These are phyloP conservation scores for Heliconius nattereri DNA, from an alignment of 1,140 invertebrate genomes.

Conservation along the genomic window DNA sequence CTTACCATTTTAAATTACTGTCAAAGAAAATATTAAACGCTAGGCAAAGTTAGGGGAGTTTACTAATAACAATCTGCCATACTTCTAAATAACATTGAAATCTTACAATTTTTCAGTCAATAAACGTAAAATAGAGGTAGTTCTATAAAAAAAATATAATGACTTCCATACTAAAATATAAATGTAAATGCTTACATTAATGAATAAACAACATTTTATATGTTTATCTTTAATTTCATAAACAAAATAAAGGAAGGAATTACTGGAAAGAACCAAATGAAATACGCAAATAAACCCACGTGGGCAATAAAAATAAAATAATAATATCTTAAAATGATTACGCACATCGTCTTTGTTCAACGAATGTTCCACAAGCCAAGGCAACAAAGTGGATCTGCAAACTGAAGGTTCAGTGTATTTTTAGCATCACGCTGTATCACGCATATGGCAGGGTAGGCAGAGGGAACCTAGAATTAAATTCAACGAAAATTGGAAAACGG, in stretches of 20 bases:
- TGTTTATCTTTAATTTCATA: not conserved
- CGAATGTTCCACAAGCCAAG: too few species aligned
- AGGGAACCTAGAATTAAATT: too few species aligned
- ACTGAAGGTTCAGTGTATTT: not conserved
- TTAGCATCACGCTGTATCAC: not conserved
- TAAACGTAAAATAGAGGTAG: not conserved
- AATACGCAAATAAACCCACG: not conserved
- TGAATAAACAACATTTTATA: not conserved
- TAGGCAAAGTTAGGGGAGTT: too few species aligned
- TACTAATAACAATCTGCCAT: too few species aligned
- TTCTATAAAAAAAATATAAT: not conserved
- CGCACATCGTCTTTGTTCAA: too few species aligned
- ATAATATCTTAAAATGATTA: too few species aligned
- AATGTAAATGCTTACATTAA: not conserved
- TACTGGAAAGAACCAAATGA: not conserved
- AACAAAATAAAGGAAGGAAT: not conserved
- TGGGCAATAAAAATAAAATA: not conserved
- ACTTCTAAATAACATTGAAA: too few species aligned
- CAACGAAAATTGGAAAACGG: too few species aligned
- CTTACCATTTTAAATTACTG: too few species aligned
- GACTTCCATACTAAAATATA: not conserved
- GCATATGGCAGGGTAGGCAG: not conserved
- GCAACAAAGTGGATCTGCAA: too few species aligned
- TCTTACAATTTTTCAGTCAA: too few species aligned
- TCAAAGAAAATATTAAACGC: too few species aligned